phyloP scores from a whole-genome alignment of 2,113 vertebrate species.

The Gasterosteus aculeatus region DNA sequence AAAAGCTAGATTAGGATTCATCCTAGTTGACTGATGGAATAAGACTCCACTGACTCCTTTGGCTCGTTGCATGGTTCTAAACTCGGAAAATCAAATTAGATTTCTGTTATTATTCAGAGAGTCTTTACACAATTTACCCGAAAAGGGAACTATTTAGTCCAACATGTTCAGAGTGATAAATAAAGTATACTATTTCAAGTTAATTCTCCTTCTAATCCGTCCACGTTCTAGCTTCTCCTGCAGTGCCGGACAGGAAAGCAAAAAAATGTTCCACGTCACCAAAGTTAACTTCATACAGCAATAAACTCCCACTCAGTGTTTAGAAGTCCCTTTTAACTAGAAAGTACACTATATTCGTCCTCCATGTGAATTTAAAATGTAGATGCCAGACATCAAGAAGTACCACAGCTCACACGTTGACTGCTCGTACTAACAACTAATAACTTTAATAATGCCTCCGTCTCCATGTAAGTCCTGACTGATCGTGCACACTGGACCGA shows the following conservation, averaged over 20 bases:
- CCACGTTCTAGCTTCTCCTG: constrained; percentile 13
- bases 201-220: neutral
- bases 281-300: constrained; percentile 1
- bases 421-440: too few relatives aligned
- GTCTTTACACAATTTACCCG: neutral
- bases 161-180: neutral
- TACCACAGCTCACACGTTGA: neutral
- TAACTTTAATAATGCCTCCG: neutral
- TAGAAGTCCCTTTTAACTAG: neutral
- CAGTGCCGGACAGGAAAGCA: constrained; percentile 19
- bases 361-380: neutral
- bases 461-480: too few relatives aligned
- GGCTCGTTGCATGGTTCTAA: constrained; percentile 49
- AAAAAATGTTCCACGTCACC: constrained; percentile 1
- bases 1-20: constrained; percentile 47
- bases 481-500: too few relatives aligned
- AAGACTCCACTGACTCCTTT: constrained; percentile 38
- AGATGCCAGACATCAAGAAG: neutral
- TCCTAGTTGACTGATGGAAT: constrained; percentile 48
- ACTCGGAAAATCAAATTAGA: neutral
- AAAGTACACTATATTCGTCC: neutral
- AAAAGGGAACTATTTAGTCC: constrained; percentile 7
- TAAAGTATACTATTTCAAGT: neutral
- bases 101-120: neutral
- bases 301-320: neutral